Base-by-base conservation (phyloP, 2,888 invertebrate genomes). In the Dynastes maya region DNA sequence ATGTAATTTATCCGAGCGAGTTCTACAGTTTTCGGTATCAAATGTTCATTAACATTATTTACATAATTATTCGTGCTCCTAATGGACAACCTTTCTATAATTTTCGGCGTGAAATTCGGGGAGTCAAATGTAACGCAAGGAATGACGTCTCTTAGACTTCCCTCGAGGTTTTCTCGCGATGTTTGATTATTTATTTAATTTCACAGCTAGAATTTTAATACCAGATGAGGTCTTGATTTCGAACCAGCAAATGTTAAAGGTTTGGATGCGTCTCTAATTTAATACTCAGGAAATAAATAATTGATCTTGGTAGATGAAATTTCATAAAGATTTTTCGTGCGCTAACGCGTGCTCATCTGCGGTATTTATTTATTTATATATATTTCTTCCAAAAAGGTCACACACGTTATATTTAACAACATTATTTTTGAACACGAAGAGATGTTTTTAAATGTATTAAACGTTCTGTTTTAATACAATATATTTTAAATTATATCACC, bases 1-100 rank as follows among this genome's bases (percentile, higher is more conserved):
- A 68, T 6, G 67, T 49, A 68, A 68, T 68, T 68, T 68, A 68
- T 68, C 40, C 67, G 27, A 68, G 22, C 37, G 49, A 22, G 27
- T 49, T 49, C 27, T 2, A 8, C 16, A 68, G 22, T 49, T 68
- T 68, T 49, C 27, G 9, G 49, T 68, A 68, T 68, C 9, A 68
- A 68, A 49, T 49, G 16, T 68, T 68, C 67, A 68, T 68, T 22
- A 22, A 22, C 9, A 22, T 49, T 68, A 68, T 68, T 68, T 68
- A 49, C 67, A 49, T 68, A 49, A 29, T 61, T 27, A 61, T 68
- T 68, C 49, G 11, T 49, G 49, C 8, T 68, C 11, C 27, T 68
- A 68, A 68, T 68, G 22, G 27, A 27, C 49, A 68, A 37, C 5
- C 2, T 37, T 49, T 22, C 9, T 16, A 27, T 68, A 49, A 68